Percentiles rank a stretch among this genome's conserved stretches.
Conservation (phyloP, 2,888 invertebrate genomes). For the Drosophila lacicola region DNA sequence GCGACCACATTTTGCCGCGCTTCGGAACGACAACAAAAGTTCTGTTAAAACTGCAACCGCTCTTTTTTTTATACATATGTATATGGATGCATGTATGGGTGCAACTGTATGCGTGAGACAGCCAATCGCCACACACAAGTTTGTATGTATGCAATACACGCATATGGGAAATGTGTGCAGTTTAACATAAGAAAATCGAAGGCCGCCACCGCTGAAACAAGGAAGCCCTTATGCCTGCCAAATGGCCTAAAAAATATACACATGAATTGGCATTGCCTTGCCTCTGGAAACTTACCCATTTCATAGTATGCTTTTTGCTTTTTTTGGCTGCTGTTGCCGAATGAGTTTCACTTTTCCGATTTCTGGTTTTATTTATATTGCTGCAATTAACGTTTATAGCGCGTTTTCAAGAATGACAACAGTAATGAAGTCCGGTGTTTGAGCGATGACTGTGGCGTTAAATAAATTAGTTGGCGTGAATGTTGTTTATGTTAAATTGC, state of each 20-base stretch:
- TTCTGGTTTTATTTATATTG: slow-evolving; percentile 6
- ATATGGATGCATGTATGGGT: not conserved
- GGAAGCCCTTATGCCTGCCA: slow-evolving; percentile 10
- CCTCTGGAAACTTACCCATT: slow-evolving; percentile 62
- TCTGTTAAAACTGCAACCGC: slow-evolving; percentile 35
- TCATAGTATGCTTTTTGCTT: slow-evolving; percentile 52
- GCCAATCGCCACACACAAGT: slow-evolving; percentile 3
- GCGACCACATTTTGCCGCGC: slow-evolving; percentile 36
- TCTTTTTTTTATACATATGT: slow-evolving; percentile 18
- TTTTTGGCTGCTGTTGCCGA: slow-evolving; percentile 29
- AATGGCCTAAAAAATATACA: slow-evolving; percentile 5
- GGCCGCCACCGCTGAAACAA: slow-evolving; percentile 31
- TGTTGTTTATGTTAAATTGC: slow-evolving; percentile 55
- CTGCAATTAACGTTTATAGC: slow-evolving; percentile 9
- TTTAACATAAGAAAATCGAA: slow-evolving; percentile 35
- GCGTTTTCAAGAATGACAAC: slow-evolving; percentile 8
- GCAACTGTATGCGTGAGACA: slow-evolving; percentile 19
- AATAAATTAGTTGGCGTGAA: slow-evolving; percentile 39
- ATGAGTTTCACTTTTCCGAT: slow-evolving; percentile 31
- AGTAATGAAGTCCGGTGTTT: slow-evolving; percentile 25
- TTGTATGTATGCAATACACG: not conserved
- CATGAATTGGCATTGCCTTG: slow-evolving; percentile 5
- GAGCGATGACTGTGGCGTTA: slow-evolving; percentile 42
- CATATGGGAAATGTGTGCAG: slow-evolving; percentile 15
- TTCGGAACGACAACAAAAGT: slow-evolving; percentile 22